These are phyloP conservation scores for Uloborus diversus DNA, from an alignment of 1,140 invertebrate genomes.

Conservation along the genomic window DNA sequence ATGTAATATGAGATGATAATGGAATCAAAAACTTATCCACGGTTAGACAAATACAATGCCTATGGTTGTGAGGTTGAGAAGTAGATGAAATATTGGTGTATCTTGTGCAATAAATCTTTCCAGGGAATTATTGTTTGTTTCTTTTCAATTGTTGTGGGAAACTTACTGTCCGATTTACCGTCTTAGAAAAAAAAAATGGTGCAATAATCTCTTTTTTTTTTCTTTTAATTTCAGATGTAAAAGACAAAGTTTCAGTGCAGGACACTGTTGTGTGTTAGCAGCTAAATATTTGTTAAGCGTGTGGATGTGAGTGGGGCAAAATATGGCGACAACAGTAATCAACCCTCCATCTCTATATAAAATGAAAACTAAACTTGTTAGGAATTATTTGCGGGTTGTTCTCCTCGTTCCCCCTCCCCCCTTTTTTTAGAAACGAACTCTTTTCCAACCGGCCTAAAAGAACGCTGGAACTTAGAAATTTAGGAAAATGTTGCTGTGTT, in stretches of 20 bases:
- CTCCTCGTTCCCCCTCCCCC: neutral
- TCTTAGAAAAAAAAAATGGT: neutral
- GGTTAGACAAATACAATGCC: neutral
- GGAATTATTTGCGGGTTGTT: neutral
- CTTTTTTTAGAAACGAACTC: neutral
- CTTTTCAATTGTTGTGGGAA: neutral
- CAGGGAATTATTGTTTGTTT: neutral
- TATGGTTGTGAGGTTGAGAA: neutral
- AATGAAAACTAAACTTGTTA: neutral
- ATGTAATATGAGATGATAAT: too few species aligned
- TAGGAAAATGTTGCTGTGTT: too few species aligned
- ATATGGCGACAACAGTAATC: neutral
- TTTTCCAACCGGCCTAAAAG: neutral
- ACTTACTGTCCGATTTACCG: neutral
- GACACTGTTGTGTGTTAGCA: slow-evolving; percentile 49
- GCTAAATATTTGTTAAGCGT: slow-evolving; percentile 36
- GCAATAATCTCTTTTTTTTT: neutral
- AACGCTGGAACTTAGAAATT: neutral
- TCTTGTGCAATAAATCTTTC: neutral
- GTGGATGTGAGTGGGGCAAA: neutral
- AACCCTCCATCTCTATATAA: neutral
- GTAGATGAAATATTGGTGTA: neutral
- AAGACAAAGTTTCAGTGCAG: slow-evolving; percentile 38
- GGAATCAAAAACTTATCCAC: too few species aligned
- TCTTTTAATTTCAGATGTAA: slow-evolving; percentile 17